A percentile compares a stretch with the other conserved stretches of the same genome.
Conservation (phyloP, 2,888 invertebrate species). For the Andrena chrysosceles region DNA sequence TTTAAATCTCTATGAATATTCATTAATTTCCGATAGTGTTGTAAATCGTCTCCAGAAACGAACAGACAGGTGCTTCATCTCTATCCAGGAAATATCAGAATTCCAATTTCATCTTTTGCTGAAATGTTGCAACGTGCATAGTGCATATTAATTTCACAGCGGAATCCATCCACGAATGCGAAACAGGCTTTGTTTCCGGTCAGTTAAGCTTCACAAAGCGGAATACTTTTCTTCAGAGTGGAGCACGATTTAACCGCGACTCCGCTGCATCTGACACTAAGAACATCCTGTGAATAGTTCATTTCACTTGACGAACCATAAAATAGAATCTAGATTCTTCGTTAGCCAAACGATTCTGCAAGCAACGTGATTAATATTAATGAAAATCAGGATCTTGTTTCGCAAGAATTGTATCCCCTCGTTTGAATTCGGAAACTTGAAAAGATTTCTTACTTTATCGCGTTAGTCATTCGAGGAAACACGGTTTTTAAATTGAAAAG, state of each 20-base stretch:
- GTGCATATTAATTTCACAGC: slow-evolving; percentile 27
- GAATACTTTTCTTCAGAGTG: neutral
- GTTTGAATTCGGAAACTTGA: neutral
- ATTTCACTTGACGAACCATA: slow-evolving; percentile 11
- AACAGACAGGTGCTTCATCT: neutral
- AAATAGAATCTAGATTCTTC: neutral
- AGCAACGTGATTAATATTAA: slow-evolving; percentile 8
- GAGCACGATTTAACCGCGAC: slow-evolving; percentile 15
- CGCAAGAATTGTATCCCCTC: neutral
- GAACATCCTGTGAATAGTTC: slow-evolving; percentile 12
- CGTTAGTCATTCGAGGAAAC: too few species aligned
- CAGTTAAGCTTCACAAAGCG: slow-evolving; percentile 11
- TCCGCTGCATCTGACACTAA: slow-evolving; percentile 11
- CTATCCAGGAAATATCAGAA: neutral
- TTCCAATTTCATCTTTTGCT: slow-evolving; percentile 12
- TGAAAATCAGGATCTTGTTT: neutral
- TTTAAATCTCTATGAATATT: slow-evolving; percentile 43
- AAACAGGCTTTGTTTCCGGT: slow-evolving; percentile 17
- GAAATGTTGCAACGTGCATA: neutral
- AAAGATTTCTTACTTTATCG: neutral
- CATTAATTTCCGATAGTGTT: slow-evolving; percentile 10
- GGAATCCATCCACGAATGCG: neutral
- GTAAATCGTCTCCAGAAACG: slow-evolving; percentile 1
- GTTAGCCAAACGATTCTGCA: neutral
- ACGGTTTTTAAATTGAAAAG: too few species aligned